Evolutionary conservation across 2,888 invertebrate species (phyloP).

Genomic region (Oscheius sp.): DNA sequence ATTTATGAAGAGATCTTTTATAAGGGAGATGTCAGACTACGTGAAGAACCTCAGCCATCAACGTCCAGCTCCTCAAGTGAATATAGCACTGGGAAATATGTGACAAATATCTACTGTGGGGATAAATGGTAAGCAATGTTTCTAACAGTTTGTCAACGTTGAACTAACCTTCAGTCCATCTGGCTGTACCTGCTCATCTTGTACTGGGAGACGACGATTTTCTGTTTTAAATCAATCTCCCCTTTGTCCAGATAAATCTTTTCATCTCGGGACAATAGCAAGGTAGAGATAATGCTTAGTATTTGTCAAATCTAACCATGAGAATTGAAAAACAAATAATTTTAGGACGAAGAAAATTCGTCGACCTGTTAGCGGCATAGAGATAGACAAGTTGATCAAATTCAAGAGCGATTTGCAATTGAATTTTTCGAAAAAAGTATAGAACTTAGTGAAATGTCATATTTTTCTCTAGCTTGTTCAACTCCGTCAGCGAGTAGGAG

Average conservation of each 20-base stretch:
- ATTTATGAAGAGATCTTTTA: conserved; percentile 43
- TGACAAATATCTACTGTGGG: conserved; percentile 19
- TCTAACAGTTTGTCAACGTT: background rate
- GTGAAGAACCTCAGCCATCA: conserved; percentile 17
- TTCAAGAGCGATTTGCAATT: conserved; percentile 60
- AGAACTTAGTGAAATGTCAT: background rate
- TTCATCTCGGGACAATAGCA: conserved; percentile 17
- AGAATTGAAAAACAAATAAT: background rate
- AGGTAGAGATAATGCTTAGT: background rate
- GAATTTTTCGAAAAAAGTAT: conserved; percentile 57
- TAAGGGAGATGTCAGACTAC: background rate
- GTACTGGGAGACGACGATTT: conserved; percentile 1
- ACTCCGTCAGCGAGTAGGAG: conserved; percentile 50
- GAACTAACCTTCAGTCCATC: conserved; percentile 2
- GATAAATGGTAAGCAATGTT: background rate
- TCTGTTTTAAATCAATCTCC: conserved; percentile 7
- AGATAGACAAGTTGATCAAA: conserved; percentile 55
- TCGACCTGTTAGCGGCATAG: conserved; percentile 49
- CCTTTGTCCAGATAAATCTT: background rate
- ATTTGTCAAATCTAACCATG: background rate
- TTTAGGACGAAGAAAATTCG: conserved; percentile 25
- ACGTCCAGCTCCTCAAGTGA: conserved; percentile 9
- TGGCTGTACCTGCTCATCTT: conserved; percentile 3
- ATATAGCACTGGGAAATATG: background rate
- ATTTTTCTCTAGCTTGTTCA: conserved; percentile 42